phyloP scores from a whole-genome alignment of 92 coral and sea anemone genomes.

The Bergia sp. region DNA sequence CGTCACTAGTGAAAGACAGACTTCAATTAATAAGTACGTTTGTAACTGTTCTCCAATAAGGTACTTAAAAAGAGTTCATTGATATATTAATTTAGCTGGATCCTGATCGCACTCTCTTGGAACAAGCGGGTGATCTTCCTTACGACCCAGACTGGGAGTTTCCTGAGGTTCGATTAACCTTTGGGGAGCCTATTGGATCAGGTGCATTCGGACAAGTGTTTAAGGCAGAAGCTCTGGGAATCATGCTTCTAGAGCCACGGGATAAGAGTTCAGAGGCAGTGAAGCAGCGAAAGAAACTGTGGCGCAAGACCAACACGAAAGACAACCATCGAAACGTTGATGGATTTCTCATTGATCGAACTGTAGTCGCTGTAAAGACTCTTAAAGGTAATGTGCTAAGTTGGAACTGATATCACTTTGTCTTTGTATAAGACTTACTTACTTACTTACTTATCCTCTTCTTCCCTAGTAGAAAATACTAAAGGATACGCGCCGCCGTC shows the following conservation, averaged over 20 bases:
- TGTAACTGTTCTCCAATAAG: no score
- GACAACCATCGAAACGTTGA: neutral
- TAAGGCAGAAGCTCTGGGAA: slow-evolving; percentile 55
- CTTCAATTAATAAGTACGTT: no score
- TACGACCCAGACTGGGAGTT: slow-evolving; percentile 68
- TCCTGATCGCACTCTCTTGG: slow-evolving; percentile 51
- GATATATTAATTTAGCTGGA: slow-evolving; percentile 37
- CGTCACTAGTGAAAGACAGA: no score
- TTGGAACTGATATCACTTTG: neutral
- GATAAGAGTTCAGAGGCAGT: slow-evolving; percentile 53
- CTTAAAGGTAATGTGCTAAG: slow-evolving; percentile 48
- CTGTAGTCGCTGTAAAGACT: slow-evolving; percentile 60
- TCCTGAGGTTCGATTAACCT: slow-evolving; percentile 41
- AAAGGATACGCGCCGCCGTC: no score
- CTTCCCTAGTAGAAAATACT: no score
- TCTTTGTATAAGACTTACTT: neutral
- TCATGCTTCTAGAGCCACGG: slow-evolving; percentile 48
- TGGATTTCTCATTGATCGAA: slow-evolving; percentile 35
- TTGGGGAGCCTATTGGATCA: slow-evolving; percentile 48
- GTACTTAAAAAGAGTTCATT: neutral
- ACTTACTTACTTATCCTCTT: no score
- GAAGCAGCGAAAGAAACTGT: slow-evolving; percentile 50
- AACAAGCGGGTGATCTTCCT: slow-evolving; percentile 64
- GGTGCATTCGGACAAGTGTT: slow-evolving; percentile 63
- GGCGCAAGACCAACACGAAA: slow-evolving; percentile 27